A percentile compares a stretch with the other conserved stretches of the same genome.
phyloP scores from a whole-genome alignment of 2,113 vertebrate species.

The Sprattus sprattus region DNA sequence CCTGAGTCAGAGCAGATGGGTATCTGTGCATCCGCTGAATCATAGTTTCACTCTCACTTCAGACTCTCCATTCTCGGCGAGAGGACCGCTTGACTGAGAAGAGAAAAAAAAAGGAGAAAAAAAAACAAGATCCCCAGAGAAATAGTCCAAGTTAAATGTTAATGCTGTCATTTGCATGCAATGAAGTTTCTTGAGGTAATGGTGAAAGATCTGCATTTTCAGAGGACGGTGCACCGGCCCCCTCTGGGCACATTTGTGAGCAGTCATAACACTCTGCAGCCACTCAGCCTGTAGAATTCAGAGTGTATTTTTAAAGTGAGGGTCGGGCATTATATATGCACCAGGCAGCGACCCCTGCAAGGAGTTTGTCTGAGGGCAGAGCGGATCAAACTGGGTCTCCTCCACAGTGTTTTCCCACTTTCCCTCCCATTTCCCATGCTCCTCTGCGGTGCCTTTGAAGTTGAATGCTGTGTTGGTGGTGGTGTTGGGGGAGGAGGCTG shows the following conservation, averaged over 20 bases:
- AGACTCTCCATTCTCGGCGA: neutral
- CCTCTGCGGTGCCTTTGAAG: conserved; percentile 19
- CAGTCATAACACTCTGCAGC: neutral
- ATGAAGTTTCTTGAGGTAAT: neutral
- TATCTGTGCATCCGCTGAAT: conserved; percentile 3
- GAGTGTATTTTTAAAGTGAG: neutral
- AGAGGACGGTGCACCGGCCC: neutral
- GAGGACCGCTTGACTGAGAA: neutral
- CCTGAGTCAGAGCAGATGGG: neutral
- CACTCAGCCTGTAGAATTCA: neutral
- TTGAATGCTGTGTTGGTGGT: neutral
- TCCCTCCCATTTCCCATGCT: neutral
- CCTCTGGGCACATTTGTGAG: neutral
- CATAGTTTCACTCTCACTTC: conserved; percentile 7
- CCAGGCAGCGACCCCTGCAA: conserved; percentile 6
- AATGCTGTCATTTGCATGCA: neutral
- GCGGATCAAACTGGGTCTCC: neutral
- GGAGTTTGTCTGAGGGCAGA: neutral
- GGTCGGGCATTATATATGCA: neutral
- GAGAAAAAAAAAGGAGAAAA: no score
- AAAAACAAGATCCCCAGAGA: neutral
- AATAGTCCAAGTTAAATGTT: neutral
- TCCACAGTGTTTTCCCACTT: neutral
- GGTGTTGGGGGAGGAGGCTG: neutral
- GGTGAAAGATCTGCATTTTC: neutral